These are phyloP conservation scores for Sinelater perroti DNA, from an alignment of 2,888 invertebrate genomes.

Conservation along the genomic window DNA sequence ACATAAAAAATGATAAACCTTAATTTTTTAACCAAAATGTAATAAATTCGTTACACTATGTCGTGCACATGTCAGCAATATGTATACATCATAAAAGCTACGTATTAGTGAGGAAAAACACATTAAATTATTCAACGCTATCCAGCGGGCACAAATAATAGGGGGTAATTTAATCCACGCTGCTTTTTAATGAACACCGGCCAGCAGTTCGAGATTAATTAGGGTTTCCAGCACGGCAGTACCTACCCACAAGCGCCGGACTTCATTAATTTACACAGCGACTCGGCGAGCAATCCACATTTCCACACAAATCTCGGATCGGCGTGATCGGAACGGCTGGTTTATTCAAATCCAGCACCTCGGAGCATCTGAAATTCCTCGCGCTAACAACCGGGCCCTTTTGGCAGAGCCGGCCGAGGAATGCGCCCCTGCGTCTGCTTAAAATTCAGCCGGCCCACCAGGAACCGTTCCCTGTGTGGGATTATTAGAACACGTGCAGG, in stretches of 20 bases:
- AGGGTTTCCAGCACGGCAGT: not conserved
- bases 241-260: conserved; percentile 10
- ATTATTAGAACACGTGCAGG: conserved; percentile 50
- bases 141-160: conserved; percentile 12
- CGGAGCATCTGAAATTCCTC: not conserved
- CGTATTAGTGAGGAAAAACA: no score
- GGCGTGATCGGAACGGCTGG: not conserved
- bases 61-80: no score
- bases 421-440: no score
- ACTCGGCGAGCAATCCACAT: not conserved
- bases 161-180: conserved; percentile 19
- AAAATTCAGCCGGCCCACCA: not conserved
- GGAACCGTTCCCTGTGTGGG: conserved; percentile 39
- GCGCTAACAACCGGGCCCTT: no score
- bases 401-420: no score
- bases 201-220: conserved; percentile 18
- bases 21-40: no score
- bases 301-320: not conserved
- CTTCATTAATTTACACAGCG: not conserved
- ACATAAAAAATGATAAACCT: no score
- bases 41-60: no score
- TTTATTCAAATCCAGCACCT: not conserved
- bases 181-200: conserved; percentile 13
- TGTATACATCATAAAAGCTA: no score
- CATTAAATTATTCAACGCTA: conserved; percentile 15